phyloP scores from a whole-genome alignment of 2,888 invertebrate genomes.

The Tipula lateralis region DNA sequence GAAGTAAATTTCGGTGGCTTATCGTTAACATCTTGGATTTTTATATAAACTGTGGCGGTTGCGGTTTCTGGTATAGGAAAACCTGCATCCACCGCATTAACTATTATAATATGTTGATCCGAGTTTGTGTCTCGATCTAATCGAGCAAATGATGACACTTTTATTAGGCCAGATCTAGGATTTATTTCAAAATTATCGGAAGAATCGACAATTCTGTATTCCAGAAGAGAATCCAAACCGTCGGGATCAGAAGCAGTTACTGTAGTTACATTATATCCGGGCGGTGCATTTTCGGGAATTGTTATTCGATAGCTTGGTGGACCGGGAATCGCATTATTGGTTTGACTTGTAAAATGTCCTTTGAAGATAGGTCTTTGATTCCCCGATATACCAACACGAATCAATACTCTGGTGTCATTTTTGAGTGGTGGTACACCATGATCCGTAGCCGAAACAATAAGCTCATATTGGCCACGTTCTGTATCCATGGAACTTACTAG shows the following conservation, averaged over 20 bases:
- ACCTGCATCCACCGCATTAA: conserved; percentile 72
- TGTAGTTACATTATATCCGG: conserved; percentile 64
- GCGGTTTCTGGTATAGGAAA: conserved; percentile 71
- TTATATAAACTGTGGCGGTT: conserved; percentile 67
- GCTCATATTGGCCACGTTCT: conserved; percentile 67
- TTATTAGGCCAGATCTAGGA: conserved; percentile 63
- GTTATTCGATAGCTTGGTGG: conserved; percentile 68
- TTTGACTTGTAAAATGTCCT: conserved; percentile 61
- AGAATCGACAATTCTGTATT: conserved; percentile 68
- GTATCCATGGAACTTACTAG: conserved; percentile 69
- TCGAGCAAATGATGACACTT: conserved; percentile 66
- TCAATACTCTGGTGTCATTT: conserved; percentile 60
- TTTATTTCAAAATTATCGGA: conserved; percentile 74
- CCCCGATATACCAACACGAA: conserved; percentile 74
- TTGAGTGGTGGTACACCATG: conserved; percentile 63
- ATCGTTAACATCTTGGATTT: conserved; percentile 72
- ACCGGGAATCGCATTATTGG: conserved; percentile 54
- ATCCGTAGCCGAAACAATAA: conserved; percentile 65
- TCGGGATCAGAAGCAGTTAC: conserved; percentile 75
- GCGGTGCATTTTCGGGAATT: conserved; percentile 63
- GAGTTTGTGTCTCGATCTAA: conserved; percentile 65
- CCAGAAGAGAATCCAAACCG: conserved; percentile 63
- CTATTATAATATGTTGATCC: conserved; percentile 64
- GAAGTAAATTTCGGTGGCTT: conserved; percentile 71
- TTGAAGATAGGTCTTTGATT: conserved; percentile 76